Evolutionary conservation across 1,140 invertebrate genomes (phyloP), one percentile per base, ranked within the genome.

Genomic region (Penaeus japonicus): DNA sequence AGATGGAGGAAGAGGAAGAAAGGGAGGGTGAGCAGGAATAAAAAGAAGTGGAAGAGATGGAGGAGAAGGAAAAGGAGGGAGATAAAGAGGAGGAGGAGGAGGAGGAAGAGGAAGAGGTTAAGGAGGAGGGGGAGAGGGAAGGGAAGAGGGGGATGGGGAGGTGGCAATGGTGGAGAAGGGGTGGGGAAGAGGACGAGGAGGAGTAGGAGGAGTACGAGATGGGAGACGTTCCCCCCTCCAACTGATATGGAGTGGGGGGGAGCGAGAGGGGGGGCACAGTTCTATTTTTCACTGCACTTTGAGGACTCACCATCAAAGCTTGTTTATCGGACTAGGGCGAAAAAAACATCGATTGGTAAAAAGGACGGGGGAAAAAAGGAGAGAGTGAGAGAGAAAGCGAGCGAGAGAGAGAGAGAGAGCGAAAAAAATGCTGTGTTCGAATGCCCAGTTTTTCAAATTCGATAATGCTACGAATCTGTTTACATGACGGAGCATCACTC

Each of bases 201-300:
- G n/a, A 30, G 27, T n/a, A 22, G 57, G 27, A 53, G n/a, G 30
- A 30, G 17, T 20, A 39, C 24, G 73, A 53, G 73, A 20, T n/a
- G 10, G n/a, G 32, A 39, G 3, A 39, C 10, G 24, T 12, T 7
- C 47, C 47, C 5, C 1, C 4, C 47, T 15, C 5, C 47, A 7
- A 35, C 4, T 24, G 54, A n/a, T 35, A 32, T 30, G 22, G 20
- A 17, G 75, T 17, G n/a, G 15, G 24, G 47, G 78, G 81, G 7
- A 18, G 24, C n/a, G n/a, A n/a, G 27, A 39, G 27, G 39, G 30
- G 22, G 83, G 32, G 54, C 18, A 30, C 22, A 35, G 73, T 79
- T 62, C 73, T 79, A 85, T 85, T 85, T 85, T 85, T 85, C 84
- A 79, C 84, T 85, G 84, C 84, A 85, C 84, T 85, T 78, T 85